These are phyloP conservation scores for Volucella zonaria DNA, from an alignment of 2,888 invertebrate genomes.

Conservation along the genomic window DNA sequence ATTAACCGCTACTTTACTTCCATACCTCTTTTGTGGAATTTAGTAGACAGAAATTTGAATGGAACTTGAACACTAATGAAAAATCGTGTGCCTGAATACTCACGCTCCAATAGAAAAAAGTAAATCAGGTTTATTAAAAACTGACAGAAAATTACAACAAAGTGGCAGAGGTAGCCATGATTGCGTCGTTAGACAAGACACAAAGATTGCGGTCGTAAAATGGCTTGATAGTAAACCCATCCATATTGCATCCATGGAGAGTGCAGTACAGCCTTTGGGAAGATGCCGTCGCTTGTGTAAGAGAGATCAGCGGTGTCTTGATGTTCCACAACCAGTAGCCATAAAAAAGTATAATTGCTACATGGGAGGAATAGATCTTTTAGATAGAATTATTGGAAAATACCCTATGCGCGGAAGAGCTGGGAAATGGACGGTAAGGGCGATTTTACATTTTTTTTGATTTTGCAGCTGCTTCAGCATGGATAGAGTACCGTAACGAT, in stretches of 20 bases:
- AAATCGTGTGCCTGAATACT: neutral
- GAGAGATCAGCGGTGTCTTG: no score
- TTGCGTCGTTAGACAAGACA: no score
- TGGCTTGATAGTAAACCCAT: no score
- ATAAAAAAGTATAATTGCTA: neutral
- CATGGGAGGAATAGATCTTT: neutral
- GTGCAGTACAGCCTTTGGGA: no score
- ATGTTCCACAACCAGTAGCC: neutral
- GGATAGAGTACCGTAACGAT: neutral
- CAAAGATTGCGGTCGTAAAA: no score
- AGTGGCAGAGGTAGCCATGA: no score
- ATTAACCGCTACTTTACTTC: no score
- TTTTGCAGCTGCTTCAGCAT: neutral
- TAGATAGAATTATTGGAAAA: neutral
- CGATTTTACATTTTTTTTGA: neutral
- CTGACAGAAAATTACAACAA: no score
- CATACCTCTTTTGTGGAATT: neutral
- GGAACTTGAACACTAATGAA: neutral
- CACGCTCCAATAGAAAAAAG: neutral
- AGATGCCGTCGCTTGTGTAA: no score
- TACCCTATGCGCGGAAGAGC: neutral
- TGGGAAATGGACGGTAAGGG: slow-evolving; percentile 1
- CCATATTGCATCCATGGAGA: no score
- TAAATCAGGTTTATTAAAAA: no score
- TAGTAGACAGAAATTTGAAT: neutral